phyloP scores from a whole-genome alignment of 2,113 vertebrate species.

The Lasiurus cinereus region DNA sequence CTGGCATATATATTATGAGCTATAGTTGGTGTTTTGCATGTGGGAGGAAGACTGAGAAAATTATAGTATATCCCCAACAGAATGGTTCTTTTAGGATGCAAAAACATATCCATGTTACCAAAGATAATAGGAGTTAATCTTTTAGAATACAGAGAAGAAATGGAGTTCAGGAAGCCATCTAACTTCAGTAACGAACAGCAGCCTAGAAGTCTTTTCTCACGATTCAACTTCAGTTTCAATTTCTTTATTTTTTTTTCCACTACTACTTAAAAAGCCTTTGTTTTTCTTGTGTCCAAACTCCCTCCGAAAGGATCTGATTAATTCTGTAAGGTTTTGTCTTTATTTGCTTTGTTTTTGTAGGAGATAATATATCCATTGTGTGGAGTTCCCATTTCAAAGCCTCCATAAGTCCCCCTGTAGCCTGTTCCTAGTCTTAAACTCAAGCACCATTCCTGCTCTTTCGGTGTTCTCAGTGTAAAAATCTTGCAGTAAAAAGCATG shows the following conservation, averaged over 20 bases:
- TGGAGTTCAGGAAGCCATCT: not conserved
- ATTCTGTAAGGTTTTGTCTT: not conserved
- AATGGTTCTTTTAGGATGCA: not conserved
- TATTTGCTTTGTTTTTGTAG: not conserved
- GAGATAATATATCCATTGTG: not conserved
- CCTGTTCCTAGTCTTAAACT: not conserved
- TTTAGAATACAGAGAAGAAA: not conserved
- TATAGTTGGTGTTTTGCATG: not conserved
- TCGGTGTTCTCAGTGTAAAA: not conserved
- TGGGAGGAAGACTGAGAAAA: not conserved
- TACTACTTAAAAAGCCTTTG: not conserved
- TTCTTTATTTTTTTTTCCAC: not conserved
- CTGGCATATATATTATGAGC: not conserved
- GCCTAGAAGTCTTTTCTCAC: not conserved
- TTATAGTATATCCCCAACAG: not conserved
- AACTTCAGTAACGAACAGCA: not conserved
- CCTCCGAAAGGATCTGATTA: not conserved
- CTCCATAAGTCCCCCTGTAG: not conserved
- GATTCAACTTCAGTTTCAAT: not conserved
- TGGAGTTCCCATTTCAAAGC: not conserved
- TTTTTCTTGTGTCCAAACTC: not conserved
- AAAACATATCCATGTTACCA: not conserved
- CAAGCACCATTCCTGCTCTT: not conserved
- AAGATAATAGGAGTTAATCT: slow-evolving; percentile 38
- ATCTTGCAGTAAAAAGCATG: not conserved